Base-by-base conservation (phyloP, 2,113 vertebrate genomes). In the Solenodon paradoxus region DNA sequence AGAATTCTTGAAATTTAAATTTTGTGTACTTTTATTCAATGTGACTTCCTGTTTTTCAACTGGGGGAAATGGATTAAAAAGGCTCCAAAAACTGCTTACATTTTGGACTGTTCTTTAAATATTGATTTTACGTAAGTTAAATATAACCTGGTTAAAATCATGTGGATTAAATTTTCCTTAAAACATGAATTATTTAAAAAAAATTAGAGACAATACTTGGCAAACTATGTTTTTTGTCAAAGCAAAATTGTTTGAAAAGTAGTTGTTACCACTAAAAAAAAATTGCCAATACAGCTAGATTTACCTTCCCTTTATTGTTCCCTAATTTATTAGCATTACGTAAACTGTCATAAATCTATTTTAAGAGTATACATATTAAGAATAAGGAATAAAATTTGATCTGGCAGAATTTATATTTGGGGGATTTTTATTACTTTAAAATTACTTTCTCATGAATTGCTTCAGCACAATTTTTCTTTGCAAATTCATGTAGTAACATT, bases 121-220 rank as follows among this genome's bases (percentile, higher is more conserved):
- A 57, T 12, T 96, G 78, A 81, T 91, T 95, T 95, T 94, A 89
- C 93, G 45, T 88, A 42, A 88, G 16, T 93, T 93, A 95, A 95
- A 51, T 85, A 71, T 78, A 91, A 95, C 4, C 93, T 92, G 30
- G 38, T 96, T 95, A 92, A 93, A 97, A 85, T 78, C 86, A 96
- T 87, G 87, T 86, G 95, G 87, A 82, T 89, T 94, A 81, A 71
- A 90, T 94, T 90, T 87, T 68, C 71, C 42, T 81, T 78, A 69
- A 95, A 95, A 92, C 92, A 81, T 61, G 49, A 95, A 90, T 96
- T 53, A 71, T 59, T 96, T 95, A 95, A 69, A 87, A 94, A 96
- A 95, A 92, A 80, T 95, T 95, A 92, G 57, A 95, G 35, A 71
- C n/a, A 88, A 72, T 94, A 12, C 55, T 90, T 91, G 90, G 68